A percentile compares a stretch with the other conserved stretches of the same genome.
Evolutionary conservation across 1,140 invertebrate genomes (phyloP).

Genomic region (Camponotus floridanus): DNA sequence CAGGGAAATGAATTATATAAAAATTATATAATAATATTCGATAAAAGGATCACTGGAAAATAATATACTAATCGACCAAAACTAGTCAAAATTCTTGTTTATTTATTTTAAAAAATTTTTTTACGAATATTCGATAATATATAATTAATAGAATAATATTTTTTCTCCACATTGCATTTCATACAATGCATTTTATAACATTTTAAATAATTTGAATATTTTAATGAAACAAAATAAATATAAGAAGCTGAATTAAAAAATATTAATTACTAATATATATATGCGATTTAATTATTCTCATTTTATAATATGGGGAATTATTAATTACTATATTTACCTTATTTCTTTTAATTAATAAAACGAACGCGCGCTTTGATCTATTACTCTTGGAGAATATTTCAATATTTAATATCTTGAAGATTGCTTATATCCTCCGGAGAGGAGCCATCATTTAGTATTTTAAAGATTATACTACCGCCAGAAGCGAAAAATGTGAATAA

Average conservation of each 20-base stretch:
- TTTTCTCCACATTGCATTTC: no score
- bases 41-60: no score
- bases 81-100: no score
- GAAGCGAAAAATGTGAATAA: constrained; percentile 39
- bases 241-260: not conserved
- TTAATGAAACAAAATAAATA: not conserved
- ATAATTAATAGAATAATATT: not conserved
- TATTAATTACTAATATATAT: not conserved
- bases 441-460: not conserved
- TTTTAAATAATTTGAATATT: not conserved
- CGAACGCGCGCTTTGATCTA: not conserved
- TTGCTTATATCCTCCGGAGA: not conserved
- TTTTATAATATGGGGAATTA: not conserved
- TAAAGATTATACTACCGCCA: constrained; percentile 4
- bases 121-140: constrained; percentile 6
- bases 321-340: not conserved
- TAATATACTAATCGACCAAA: no score
- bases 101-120: no score
- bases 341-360: not conserved
- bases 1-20: not conserved
- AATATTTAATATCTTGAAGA: constrained; percentile 34
- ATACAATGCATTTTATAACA: not conserved
- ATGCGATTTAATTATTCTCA: not conserved
- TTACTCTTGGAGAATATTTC: constrained; percentile 5
- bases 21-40: constrained; percentile 1